Percentiles rank a stretch among this genome's conserved stretches.
Evolutionary conservation across 2,113 vertebrate genomes (phyloP).

Genomic region (Ailuropoda melanoleuca): DNA sequence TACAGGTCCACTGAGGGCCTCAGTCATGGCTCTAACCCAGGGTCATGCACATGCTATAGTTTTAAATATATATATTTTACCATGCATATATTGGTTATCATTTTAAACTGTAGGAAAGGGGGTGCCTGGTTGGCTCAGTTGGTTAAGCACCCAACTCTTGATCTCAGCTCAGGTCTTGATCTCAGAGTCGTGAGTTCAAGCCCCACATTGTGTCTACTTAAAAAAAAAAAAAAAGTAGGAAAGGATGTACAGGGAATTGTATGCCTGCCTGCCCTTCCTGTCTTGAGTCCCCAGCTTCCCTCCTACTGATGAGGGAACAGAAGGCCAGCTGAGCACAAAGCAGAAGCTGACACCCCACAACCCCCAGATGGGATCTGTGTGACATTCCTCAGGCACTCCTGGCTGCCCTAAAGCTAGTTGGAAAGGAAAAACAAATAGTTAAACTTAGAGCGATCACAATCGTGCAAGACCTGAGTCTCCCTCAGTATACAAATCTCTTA

Average conservation of each 20-base stretch:
- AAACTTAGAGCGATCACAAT: no score
- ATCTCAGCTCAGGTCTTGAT: background rate
- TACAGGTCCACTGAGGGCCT: background rate
- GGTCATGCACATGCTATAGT: background rate
- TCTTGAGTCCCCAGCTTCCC: background rate
- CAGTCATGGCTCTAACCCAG: background rate
- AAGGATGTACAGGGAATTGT: background rate
- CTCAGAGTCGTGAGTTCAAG: background rate
- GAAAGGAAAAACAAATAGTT: no score
- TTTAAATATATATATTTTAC: conserved; percentile 14
- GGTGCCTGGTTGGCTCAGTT: no score
- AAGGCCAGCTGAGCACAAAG: no score
- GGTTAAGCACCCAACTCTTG: no score
- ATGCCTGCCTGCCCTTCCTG: background rate
- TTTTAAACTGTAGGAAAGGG: background rate
- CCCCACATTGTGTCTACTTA: background rate
- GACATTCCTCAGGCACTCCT: no score
- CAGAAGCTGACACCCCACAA: no score
- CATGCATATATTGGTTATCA: background rate
- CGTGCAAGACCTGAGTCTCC: no score
- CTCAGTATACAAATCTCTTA: no score
- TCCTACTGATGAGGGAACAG: background rate
- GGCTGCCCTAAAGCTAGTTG: no score
- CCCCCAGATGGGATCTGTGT: no score
- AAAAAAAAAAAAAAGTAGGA: background rate